Base-by-base conservation (phyloP, 1,140 invertebrate genomes). In the Caenorhabditis latens region DNA sequence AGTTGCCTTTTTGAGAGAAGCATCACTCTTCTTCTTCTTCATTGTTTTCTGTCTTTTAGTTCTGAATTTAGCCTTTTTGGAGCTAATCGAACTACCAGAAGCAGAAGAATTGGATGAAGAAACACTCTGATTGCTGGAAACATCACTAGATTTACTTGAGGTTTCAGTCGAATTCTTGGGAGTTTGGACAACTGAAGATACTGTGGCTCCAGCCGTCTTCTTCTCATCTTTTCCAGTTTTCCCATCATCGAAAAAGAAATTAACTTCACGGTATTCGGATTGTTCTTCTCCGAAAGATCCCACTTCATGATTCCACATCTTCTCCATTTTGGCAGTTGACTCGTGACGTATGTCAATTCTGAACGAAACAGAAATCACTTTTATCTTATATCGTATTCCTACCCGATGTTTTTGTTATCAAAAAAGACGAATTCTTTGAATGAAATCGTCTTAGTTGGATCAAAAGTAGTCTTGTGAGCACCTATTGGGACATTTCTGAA, bases 321-420 rank as follows among this genome's bases (percentile, higher is more conserved):
- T n/a, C 46, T 79, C 21, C 71, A 79, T 79, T 43, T 24, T n/a
- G 9, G 71, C 71, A 9, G 46, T 50, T 7, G 46, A 6, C 7
- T 9, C 24, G 71, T 79, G 71, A 19, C 7, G n/a, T 4, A 79
- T 16, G 8, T 48, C n/a, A 6, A 79, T 48, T 79, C 71, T 79
- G 71, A 48, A 75, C 14, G n/a, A 9, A 58, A 53, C 16, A 53
- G 5, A 16, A 0, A 58, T 21, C n/a, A n/a, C n/a, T 14, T 2
- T 21, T 14, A 21, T n/a, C 16, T 5, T 58, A 1, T 32, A n/a
- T 8, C 8, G 14, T 13, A 11, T 13, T 11, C 71, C 21, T 43
- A 79, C 71, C 71, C 71, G 19, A 79, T 50, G 11, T 79, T 79
- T 14, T 79, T 79, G 46, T n/a, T 79, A 42, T 79, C 71, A 79